Conservation (phyloP, 1,140 invertebrate genomes). For the Cydia pomonella region DNA sequence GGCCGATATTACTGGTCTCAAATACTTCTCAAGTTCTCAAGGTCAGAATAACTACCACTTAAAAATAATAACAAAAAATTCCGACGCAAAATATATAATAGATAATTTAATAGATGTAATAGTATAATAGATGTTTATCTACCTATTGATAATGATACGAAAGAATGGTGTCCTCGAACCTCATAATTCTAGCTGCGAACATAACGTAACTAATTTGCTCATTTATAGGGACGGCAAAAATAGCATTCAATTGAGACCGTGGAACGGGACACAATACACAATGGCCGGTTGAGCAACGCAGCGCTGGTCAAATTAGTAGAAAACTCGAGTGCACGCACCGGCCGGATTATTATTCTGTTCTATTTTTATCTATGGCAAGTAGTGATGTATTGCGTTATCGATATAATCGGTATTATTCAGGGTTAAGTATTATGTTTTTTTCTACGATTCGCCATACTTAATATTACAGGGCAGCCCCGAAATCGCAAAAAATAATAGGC, state of each 20-base stretch:
- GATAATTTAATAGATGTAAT: too few relatives aligned
- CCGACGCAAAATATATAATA: neutral
- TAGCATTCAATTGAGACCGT: slow-evolving; percentile 26
- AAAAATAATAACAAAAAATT: neutral
- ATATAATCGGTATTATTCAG: neutral
- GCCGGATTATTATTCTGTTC: slow-evolving; percentile 12
- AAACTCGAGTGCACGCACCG: slow-evolving; percentile 21
- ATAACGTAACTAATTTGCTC: neutral
- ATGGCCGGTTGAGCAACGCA: slow-evolving; percentile 21
- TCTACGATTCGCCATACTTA: too few relatives aligned
- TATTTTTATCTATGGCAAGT: slow-evolving; percentile 5
- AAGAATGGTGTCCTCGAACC: slow-evolving; percentile 8
- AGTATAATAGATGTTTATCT: too few relatives aligned
- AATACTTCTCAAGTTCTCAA: too few relatives aligned
- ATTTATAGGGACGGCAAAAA: slow-evolving; percentile 23
- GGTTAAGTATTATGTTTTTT: too few relatives aligned
- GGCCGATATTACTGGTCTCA: too few relatives aligned
- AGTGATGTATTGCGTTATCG: slow-evolving; percentile 11
- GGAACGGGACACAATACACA: slow-evolving; percentile 11
- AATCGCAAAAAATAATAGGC: too few relatives aligned
- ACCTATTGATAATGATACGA: neutral
- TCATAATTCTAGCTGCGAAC: neutral
- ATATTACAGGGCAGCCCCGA: neutral
- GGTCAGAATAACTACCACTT: too few relatives aligned
- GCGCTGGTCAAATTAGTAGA: neutral